Percentiles rank a stretch among this genome's conserved stretches.
phyloP scores from a whole-genome alignment of 2,797 vertebrate genomes.

The Mareca strepera region DNA sequence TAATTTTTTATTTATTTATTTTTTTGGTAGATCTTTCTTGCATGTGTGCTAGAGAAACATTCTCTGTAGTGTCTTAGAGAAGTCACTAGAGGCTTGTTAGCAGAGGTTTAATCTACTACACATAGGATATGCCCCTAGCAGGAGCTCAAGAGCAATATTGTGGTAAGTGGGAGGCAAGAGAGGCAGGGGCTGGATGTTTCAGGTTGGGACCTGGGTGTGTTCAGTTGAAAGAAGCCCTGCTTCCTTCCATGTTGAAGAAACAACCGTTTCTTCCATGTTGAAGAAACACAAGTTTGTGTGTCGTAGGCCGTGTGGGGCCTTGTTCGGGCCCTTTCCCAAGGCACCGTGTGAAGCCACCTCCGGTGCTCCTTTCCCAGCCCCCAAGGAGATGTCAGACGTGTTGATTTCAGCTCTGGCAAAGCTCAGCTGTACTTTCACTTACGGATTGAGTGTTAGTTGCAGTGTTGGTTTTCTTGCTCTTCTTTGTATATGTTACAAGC shows the following conservation, averaged over 20 bases:
- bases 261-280: too few species aligned
- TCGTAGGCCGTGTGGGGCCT: neutral
- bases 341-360: accelerated
- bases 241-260: too few species aligned
- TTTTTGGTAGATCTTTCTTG: neutral
- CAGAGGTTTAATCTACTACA: neutral
- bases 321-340: neutral
- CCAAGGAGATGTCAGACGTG: accelerated
- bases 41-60: neutral
- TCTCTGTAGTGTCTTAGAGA: neutral
- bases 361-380: neutral
- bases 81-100: neutral
- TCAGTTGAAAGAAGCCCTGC: too few species aligned
- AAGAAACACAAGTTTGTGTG: too few species aligned
- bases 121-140: neutral
- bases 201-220: too few species aligned
- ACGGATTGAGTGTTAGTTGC: neutral
- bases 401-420: neutral
- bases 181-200: neutral
- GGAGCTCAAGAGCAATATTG: neutral
- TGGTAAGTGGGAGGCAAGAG: neutral
- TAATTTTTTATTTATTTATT: neutral
- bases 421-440: neutral
- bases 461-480: neutral
- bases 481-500: neutral